A percentile compares a stretch with the other conserved stretches of the same genome.
Evolutionary conservation across 2,113 vertebrate genomes (phyloP).

Genomic region (Cyrtonyx montezumae): DNA sequence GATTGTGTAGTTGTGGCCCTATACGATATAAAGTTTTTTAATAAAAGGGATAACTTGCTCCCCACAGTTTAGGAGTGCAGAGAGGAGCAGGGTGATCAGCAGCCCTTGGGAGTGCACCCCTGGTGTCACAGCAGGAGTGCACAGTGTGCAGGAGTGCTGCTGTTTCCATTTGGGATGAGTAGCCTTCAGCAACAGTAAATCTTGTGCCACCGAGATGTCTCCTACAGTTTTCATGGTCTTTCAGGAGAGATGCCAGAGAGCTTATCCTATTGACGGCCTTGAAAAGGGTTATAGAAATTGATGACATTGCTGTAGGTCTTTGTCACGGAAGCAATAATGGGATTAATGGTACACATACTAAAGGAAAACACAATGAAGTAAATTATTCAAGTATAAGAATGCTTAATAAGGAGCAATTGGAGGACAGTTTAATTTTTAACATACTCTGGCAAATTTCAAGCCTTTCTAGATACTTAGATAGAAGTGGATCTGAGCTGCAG

Average conservation of each 20-base stretch:
- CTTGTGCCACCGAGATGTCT: neutral
- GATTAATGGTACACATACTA: neutral
- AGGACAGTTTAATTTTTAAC: neutral
- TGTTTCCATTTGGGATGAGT: neutral
- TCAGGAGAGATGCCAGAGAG: neutral
- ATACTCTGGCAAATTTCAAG: neutral
- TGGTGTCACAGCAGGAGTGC: neutral
- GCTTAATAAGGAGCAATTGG: neutral
- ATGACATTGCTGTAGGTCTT: neutral
- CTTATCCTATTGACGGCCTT: neutral
- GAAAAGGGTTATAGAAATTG: neutral
- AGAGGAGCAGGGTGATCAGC: neutral
- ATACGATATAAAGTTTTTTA: neutral
- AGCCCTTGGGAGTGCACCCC: neutral
- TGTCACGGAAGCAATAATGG: neutral
- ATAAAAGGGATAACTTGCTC: neutral
- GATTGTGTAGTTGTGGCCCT: neutral
- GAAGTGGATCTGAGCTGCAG: neutral
- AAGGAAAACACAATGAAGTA: neutral
- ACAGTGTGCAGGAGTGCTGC: neutral
- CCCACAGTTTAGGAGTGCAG: neutral
- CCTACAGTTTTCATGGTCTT: neutral
- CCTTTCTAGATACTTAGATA: neutral
- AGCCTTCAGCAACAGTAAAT: neutral
- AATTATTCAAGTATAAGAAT: neutral